Base-by-base conservation (phyloP, 2,113 vertebrate genomes). In the Camelus dromedarius region DNA sequence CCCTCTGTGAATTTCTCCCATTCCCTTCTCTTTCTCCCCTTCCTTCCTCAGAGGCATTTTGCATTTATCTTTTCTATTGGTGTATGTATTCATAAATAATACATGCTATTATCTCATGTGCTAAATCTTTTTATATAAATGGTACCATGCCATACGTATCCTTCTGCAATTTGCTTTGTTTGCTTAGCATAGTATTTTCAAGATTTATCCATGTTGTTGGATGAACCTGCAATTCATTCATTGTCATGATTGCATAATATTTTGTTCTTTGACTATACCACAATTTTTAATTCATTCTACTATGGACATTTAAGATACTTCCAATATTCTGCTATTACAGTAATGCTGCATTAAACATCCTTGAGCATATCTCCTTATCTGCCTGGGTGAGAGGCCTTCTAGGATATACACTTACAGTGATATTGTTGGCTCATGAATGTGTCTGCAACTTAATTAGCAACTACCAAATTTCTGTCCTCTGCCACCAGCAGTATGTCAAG, bases 131-230 rank as follows among this genome's bases (percentile, higher is more conserved):
- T 70, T 50, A 32, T 75, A 5, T 66, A 72, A 67, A 19, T 32
- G 62, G 18, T 67, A 28, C 4, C 26, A 16, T 92, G 35, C 3
- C 20, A 0, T 60, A 20, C 22, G 15, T 58, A 24, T 92, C 16
- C 10, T n/a, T 67, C 46, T 86, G 18, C 46, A 72, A 0, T 72
- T 64, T 67, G 70, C 48, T 89, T 82, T 92, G 38, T 56, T 94
- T 90, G n/a, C 46, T 81, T 84, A 67, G 16, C 30, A n/a, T 70
- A n/a, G 24, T 85, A 52, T 84, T 80, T 81, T 69, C 79, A 92
- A 28, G 69, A 52, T 60, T 69, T 32, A 32, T 26, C 62, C n/a
- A 2, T 60, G 38, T 50, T 81, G 83, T 48, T 72, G 66, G 75
- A 66, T 73, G 46, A 58, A 28, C 20, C 13, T 64, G 9, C 14